These are phyloP conservation scores for Aethes cnicana DNA, from an alignment of 2,888 invertebrate genomes.

Conservation along the genomic window DNA sequence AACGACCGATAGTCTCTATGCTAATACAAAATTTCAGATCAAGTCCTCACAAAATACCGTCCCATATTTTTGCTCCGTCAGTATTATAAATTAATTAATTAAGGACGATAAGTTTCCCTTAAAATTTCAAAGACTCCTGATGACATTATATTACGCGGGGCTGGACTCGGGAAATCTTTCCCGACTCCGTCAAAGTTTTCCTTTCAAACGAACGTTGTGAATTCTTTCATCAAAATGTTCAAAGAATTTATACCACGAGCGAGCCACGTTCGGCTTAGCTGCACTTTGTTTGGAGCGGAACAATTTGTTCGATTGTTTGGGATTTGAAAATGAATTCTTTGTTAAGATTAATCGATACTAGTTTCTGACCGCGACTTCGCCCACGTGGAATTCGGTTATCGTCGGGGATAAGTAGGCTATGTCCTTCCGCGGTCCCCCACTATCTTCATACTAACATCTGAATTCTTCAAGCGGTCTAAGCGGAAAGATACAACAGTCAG, in stretches of 20 bases:
- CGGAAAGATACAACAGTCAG: too few relatives aligned
- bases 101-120: constrained; percentile 24
- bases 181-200: constrained; percentile 12
- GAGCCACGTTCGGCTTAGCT: constrained; percentile 12
- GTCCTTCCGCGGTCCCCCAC: too few relatives aligned
- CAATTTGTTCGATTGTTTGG: constrained; percentile 16
- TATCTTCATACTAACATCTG: too few relatives aligned
- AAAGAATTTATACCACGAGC: constrained; percentile 15
- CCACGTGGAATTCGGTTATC: too few relatives aligned
- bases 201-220: constrained; percentile 23
- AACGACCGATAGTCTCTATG: constrained; percentile 6
- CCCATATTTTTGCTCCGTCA: constrained; percentile 4
- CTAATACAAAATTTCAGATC: constrained; percentile 8
- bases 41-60: background rate
- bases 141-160: constrained; percentile 26
- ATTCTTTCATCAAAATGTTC: constrained; percentile 24
- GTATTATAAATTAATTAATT: constrained; percentile 23
- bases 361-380: too few relatives aligned
- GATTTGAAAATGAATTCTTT: too few relatives aligned
- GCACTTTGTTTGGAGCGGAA: constrained; percentile 13
- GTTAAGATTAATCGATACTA: too few relatives aligned
- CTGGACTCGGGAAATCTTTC: constrained; percentile 25
- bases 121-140: constrained; percentile 26
- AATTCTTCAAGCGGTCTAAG: too few relatives aligned
- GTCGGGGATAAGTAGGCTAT: too few relatives aligned